Base-by-base conservation (phyloP, 2,888 invertebrate species). In the Drosophila gaucha region DNA sequence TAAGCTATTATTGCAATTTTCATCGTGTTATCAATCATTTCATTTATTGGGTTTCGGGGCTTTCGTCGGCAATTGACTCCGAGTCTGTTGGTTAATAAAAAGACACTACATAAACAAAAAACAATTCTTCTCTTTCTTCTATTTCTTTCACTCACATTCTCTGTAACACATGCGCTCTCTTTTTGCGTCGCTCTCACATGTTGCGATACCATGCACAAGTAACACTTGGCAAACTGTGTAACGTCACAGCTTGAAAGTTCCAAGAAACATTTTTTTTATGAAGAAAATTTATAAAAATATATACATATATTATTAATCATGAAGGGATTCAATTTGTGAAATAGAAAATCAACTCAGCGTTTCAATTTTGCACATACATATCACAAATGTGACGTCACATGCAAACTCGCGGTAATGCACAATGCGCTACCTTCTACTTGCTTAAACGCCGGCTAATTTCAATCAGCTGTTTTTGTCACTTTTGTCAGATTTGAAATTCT, bases 381-480 rank as follows among this genome's bases (percentile, higher is more conserved):
- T 22, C 0, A 3, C 18, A 12, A 3, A 3, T 59, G 31, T 74
- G 73, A 66, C 78, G 78, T 62, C 43, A 67, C 54, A 9, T 6
- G 54, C 31, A 4, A n/a, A 6, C 3, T 12, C n/a, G 3, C 5
- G 2, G 3, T 10, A 22, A 14, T 35, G 28, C 35, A 41, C 20
- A 38, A 6, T 24, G 47, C n/a, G 31, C 24, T 31, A 77, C 51
- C 77, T 66, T 66, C 14, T 14, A 20, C 1, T 35, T 46, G 18
- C 35, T 20, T 18, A 14, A 12, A 2, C 39, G 26, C 16, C 41
- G 36, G 30, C 24, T 18, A 50, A 24, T 38, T 35, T 14, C 35
- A 26, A 67, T 55, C 73, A 77, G 73, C 73, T 73, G 73, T 67
- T 77, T 72, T 1, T 20, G 51, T 55, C 20, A 44, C n/a, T 30